These are phyloP conservation scores for Mystacornis crossleyi DNA, from an alignment of 2,113 vertebrate genomes.

Conservation along the genomic window DNA sequence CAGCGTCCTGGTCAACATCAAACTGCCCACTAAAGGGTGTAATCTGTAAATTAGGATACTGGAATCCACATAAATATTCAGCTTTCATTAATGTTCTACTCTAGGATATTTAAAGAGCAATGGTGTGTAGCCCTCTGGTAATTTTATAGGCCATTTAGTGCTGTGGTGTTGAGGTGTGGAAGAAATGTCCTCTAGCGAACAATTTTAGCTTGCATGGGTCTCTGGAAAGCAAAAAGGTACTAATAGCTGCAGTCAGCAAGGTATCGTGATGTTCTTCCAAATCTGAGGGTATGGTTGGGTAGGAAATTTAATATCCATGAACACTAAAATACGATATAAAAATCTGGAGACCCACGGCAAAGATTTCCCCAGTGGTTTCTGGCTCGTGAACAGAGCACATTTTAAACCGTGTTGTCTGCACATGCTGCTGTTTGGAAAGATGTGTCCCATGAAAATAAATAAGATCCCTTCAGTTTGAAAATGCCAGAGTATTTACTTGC, in stretches of 20 bases:
- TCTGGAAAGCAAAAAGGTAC: background rate
- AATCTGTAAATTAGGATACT: background rate
- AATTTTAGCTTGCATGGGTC: background rate
- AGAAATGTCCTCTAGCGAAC: background rate
- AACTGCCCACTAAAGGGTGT: background rate
- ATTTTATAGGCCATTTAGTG: conserved; percentile 35
- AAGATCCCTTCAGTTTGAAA: conserved; percentile 19
- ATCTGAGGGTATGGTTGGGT: background rate
- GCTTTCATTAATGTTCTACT: background rate
- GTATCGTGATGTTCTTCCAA: background rate
- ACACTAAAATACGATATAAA: background rate
- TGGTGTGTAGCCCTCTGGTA: background rate
- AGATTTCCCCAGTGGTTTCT: background rate
- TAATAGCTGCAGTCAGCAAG: conserved; percentile 11
- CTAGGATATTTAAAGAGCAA: background rate
- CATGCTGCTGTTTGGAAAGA: background rate
- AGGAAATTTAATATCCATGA: conserved; percentile 3
- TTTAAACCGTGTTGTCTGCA: background rate
- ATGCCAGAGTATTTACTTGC: conserved; percentile 38
- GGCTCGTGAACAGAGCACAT: background rate
- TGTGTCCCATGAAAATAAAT: conserved; percentile 11
- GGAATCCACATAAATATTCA: background rate
- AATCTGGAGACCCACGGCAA: background rate
- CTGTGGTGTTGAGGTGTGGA: conserved; percentile 7
- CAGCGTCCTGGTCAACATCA: background rate